Evolutionary conservation across 2,113 vertebrate genomes (phyloP), one percentile per base, ranked within the genome.

Genomic region (Cephalopholis sonnerati): DNA sequence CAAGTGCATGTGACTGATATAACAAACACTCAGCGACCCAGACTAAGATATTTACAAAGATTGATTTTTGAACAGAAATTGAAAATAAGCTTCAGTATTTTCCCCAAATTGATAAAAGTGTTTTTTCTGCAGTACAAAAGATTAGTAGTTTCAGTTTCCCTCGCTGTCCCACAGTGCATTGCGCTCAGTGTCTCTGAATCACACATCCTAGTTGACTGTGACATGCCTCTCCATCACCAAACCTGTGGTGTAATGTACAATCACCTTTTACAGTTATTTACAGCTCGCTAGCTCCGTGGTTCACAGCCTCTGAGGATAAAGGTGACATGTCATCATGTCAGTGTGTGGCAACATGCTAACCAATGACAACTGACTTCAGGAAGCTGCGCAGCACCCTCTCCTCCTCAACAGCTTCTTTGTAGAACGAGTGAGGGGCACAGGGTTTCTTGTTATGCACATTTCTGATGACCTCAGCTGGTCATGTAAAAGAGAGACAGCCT

Each of bases 241-340:
- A 57, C 79, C 51, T 41, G 48, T 71, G 62, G 68, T 86, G 84
- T 81, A 48, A 81, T 81, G 81, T 85, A 54, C 72, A 62, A 78
- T 69, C 50, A 65, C 57, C 65, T 87, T 85, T 84, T 74, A 61
- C 62, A 79, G 74, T 77, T 66, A 89, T 63, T 85, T 79, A 64
- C 79, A 81, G 84, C 77, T 84, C 77, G 3, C 53, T 68, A 63
- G 41, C 74, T 72, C 51, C 18, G 50, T 80, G 68, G 39, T 80
- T 84, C 71, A 68, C 87, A 81, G 77, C 55, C 61, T 74, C 25
- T 1, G 25, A 77, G 72, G 81, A 64, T 67, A 77, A 68, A 81
- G 27, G 73, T 78, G 78, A 54, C 50, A 61, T 39, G 48, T 54
- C 46, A 44, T 64, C 44, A 27, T n/a, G 66, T 57, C 58, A 69